These are phyloP conservation scores for Strongylocentrotus purpuratus DNA, from an alignment of 35 echinoderm and acorn worm genomes.

Conservation along the genomic window DNA sequence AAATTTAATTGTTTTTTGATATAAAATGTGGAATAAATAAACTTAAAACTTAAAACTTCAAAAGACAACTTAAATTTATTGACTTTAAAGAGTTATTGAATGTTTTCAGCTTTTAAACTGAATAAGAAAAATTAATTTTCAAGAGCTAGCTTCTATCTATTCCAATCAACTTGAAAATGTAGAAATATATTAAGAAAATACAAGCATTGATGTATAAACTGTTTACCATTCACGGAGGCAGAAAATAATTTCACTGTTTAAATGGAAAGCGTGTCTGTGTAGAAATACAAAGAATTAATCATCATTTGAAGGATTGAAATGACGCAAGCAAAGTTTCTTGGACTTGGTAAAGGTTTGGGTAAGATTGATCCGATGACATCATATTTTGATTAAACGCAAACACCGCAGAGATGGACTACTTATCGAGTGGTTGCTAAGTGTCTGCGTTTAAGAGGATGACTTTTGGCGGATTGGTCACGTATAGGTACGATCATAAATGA, in stretches of 20 bases:
- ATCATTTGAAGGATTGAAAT: neutral
- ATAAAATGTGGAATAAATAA: no score
- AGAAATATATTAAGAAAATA: neutral
- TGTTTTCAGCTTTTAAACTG: no score
- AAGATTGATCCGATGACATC: neutral
- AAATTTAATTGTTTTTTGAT: no score
- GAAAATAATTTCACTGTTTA: constrained; percentile 11
- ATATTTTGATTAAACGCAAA: constrained; percentile 40
- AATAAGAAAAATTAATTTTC: no score
- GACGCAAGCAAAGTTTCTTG: neutral
- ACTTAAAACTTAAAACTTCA: no score
- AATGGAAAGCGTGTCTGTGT: neutral
- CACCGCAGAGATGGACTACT: neutral
- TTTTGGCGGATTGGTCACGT: constrained; percentile 34
- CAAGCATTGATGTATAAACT: neutral
- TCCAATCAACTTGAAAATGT: neutral
- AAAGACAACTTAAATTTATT: no score
- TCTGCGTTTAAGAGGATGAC: constrained; percentile 24
- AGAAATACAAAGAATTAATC: neutral
- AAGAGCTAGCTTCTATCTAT: neutral
- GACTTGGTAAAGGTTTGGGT: neutral
- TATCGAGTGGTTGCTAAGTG: constrained; percentile 34
- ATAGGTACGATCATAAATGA: neutral
- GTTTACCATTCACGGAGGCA: neutral
- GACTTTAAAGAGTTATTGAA: no score